Evolutionary conservation across 1,140 invertebrate genomes (phyloP).

Genomic region (Sminthurides bifidus): DNA sequence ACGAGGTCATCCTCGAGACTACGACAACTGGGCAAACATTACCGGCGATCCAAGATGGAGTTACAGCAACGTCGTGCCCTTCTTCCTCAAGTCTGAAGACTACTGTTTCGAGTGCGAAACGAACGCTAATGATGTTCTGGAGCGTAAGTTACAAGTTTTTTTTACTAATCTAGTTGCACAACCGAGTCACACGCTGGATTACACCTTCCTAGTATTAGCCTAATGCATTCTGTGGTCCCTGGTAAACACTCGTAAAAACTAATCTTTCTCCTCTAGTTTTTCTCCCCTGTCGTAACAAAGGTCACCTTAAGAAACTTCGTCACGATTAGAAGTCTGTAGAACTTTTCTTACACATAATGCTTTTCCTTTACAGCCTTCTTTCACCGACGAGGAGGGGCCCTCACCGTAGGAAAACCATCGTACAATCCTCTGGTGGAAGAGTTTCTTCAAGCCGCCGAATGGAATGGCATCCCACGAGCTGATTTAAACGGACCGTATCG

Average conservation of each 20-base stretch:
- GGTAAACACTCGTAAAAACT: no score
- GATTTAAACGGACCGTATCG: conserved; percentile 26
- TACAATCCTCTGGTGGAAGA: conserved; percentile 28
- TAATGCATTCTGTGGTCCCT: neutral
- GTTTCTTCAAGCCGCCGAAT: conserved; percentile 24
- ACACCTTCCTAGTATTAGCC: neutral
- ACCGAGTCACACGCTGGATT: neutral
- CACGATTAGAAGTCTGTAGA: neutral
- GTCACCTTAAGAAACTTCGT: no score
- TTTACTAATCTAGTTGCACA: no score
- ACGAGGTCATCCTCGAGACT: no score
- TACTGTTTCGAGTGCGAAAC: conserved; percentile 27
- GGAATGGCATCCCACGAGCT: conserved; percentile 28
- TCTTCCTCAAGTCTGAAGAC: conserved; percentile 42
- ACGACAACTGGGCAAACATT: no score
- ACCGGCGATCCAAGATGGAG: no score
- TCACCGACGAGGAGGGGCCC: conserved; percentile 22
- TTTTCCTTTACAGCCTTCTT: conserved; percentile 16
- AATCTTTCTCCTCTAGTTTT: no score
- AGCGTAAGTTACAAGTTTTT: conserved; percentile 22
- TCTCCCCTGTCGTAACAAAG: no score
- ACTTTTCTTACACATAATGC: neutral
- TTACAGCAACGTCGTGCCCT: conserved; percentile 44
- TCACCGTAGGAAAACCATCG: conserved; percentile 23
- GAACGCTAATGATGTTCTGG: conserved; percentile 21